These are phyloP conservation scores for Mesitornis unicolor DNA, from an alignment of 2,113 vertebrate genomes.

Conservation along the genomic window DNA sequence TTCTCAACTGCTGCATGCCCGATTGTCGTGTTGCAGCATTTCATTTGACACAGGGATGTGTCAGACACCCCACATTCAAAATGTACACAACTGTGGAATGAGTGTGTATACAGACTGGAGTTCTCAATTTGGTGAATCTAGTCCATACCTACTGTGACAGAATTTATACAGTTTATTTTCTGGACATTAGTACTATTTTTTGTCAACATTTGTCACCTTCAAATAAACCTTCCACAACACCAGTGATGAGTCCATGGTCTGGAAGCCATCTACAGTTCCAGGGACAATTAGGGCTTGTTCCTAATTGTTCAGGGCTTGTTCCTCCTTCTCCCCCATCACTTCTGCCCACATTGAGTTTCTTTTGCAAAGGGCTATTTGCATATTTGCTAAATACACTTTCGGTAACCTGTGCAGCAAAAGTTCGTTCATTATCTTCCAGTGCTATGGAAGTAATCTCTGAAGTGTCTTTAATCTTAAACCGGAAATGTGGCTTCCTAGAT, in stretches of 20 bases:
- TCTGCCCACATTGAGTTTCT: background rate
- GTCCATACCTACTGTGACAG: background rate
- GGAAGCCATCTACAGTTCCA: background rate
- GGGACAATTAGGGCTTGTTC: too few species aligned
- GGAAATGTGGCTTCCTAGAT: background rate
- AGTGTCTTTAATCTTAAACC: background rate
- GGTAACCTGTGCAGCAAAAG: background rate
- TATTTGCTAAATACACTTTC: background rate
- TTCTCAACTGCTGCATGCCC: background rate
- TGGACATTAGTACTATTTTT: too few species aligned
- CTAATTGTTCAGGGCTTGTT: too few species aligned
- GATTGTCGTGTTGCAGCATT: background rate
- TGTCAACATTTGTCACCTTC: background rate
- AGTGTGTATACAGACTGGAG: background rate
- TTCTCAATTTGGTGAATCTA: background rate
- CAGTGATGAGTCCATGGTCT: background rate
- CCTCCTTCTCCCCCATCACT: background rate
- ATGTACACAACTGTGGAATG: background rate
- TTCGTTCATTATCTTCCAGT: background rate
- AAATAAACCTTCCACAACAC: background rate
- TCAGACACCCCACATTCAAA: background rate
- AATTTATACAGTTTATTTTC: background rate
- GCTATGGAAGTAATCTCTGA: background rate
- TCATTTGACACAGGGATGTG: background rate
- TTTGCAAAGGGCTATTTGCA: background rate